A percentile compares a stretch with the other conserved stretches of the same genome.
Evolutionary conservation across 2,797 vertebrate species (phyloP).

Genomic region (Eulemur albifrons): DNA sequence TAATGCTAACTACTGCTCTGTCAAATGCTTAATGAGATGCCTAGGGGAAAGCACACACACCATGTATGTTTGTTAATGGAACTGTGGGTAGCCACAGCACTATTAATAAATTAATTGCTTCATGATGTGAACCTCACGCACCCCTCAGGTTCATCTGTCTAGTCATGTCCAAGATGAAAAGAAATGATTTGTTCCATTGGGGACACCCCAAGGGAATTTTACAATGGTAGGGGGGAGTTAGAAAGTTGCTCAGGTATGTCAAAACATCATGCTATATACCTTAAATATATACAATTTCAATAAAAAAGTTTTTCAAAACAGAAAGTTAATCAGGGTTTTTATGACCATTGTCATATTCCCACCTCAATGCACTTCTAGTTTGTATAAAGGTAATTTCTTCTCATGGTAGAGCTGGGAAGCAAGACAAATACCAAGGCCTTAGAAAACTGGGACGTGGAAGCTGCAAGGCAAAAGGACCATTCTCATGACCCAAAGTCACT

Average conservation of each 20-base stretch:
- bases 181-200: slow-evolving; percentile 15
- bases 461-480: neutral
- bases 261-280: neutral
- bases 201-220: slow-evolving; percentile 14
- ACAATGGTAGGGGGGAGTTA: neutral
- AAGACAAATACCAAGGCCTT: slow-evolving; percentile 2
- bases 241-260: neutral
- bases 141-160: slow-evolving; percentile 11
- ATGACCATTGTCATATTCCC: neutral
- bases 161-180: slow-evolving; percentile 42
- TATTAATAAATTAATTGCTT: slow-evolving; percentile 58
- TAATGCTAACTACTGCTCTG: slow-evolving; percentile 54
- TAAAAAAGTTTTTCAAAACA: neutral
- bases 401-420: neutral
- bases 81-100: neutral
- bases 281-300: neutral
- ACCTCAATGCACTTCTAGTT: neutral
- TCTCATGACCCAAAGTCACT: neutral
- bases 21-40: slow-evolving; percentile 48
- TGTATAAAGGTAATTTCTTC: neutral
- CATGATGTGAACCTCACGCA: slow-evolving; percentile 14
- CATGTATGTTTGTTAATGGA: slow-evolving; percentile 42
- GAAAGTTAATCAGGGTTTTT: neutral
- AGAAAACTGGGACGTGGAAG: neutral
- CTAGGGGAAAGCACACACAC: neutral